A percentile compares a stretch with the other conserved stretches of the same genome.
Conservation (phyloP, 2,113 vertebrate genomes). For the Propithecus coquereli region DNA sequence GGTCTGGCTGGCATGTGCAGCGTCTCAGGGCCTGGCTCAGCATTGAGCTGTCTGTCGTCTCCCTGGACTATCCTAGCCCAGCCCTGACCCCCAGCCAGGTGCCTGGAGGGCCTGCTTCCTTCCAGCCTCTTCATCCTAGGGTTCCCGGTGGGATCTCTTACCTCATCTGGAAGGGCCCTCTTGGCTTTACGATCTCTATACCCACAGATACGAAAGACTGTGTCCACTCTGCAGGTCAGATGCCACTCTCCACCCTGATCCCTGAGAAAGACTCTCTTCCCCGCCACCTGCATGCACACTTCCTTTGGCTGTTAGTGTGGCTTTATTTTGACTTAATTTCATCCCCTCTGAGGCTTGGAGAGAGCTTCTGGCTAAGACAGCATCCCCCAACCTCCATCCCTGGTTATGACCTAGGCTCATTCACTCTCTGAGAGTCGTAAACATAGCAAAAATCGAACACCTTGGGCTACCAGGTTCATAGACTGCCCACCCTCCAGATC, state of each 20-base stretch:
- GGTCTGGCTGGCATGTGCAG: background rate
- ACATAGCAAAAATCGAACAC: background rate
- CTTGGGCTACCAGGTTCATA: background rate
- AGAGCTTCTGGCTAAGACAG: background rate
- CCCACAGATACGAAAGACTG: background rate
- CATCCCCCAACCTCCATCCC: background rate
- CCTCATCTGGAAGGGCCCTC: background rate
- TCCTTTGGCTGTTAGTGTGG: background rate
- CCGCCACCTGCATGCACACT: accelerated
- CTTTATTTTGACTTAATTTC: background rate
- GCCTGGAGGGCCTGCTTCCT: too few species aligned
- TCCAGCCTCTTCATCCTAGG: background rate
- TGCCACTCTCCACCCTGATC: background rate
- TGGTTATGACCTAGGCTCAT: background rate
- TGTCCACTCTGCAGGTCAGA: background rate
- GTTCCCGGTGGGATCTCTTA: background rate
- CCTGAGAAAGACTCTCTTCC: background rate
- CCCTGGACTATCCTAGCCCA: background rate
- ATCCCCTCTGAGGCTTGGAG: background rate
- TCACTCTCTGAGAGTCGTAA: background rate
- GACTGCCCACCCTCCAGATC: background rate
- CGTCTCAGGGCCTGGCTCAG: background rate
- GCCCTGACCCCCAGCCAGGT: background rate
- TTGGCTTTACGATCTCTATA: background rate
- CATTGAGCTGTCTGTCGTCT: background rate